Conservation (phyloP, 1,140 invertebrate species). For the Rhynchophorus ferrugineus region DNA sequence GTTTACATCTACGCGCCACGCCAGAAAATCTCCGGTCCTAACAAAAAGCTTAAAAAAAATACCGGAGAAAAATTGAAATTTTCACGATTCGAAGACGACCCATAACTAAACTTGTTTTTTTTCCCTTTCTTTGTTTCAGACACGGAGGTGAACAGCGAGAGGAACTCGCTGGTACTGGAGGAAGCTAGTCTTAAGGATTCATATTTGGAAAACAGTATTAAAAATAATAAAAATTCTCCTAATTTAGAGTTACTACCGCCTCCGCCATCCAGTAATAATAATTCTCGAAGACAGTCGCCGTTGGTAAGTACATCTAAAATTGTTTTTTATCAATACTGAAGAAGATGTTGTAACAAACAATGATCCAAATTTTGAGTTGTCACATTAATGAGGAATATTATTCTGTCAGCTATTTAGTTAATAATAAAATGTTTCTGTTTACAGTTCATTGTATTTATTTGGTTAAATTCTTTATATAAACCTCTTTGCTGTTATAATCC, state of each 20-base stretch:
- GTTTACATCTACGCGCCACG: no score
- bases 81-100: background rate
- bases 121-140: slow-evolving; percentile 30
- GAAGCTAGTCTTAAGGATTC: slow-evolving; percentile 32
- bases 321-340: background rate
- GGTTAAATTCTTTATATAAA: no score
- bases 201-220: slow-evolving; percentile 23
- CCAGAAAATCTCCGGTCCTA: no score
- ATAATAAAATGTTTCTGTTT: no score
- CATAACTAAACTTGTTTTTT: background rate
- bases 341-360: no score
- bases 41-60: no score
- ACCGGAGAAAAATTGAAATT: no score
- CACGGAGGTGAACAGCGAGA: slow-evolving; percentile 35
- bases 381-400: no score
- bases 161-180: slow-evolving; percentile 33
- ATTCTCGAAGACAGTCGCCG: slow-evolving; percentile 50
- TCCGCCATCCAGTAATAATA: slow-evolving; percentile 44
- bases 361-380: no score
- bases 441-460: no score
- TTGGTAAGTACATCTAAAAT: slow-evolving; percentile 46
- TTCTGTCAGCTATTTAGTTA: no score
- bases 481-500: no score
- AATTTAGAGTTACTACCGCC: slow-evolving; percentile 56
- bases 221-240: slow-evolving; percentile 43